These are phyloP conservation scores for Pelusios castaneus DNA, from an alignment of 2,113 vertebrate species.

Conservation along the genomic window DNA sequence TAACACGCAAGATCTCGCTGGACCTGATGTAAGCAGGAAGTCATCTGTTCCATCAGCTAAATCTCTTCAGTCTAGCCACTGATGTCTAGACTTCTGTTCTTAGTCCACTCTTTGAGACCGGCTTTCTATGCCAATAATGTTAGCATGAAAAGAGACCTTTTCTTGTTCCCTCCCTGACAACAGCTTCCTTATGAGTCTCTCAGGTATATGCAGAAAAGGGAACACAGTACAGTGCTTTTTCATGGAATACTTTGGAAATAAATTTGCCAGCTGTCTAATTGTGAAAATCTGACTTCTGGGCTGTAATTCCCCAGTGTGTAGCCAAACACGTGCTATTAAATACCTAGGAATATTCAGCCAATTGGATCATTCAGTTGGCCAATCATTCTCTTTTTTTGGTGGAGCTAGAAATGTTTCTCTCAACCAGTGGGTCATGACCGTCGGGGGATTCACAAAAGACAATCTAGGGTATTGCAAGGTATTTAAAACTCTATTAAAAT, in stretches of 20 bases:
- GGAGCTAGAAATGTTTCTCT: background rate
- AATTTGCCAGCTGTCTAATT: background rate
- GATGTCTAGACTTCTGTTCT: background rate
- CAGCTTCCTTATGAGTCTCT: rapidly evolving
- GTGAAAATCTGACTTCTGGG: background rate
- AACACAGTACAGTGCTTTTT: background rate
- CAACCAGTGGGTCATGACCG: background rate
- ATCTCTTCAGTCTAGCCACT: background rate
- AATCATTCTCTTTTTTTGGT: background rate
- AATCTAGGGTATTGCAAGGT: background rate
- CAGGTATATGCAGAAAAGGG: background rate
- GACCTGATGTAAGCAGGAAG: background rate
- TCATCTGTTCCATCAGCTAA: background rate
- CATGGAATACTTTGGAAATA: rapidly evolving
- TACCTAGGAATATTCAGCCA: background rate
- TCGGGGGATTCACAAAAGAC: background rate
- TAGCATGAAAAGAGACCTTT: background rate
- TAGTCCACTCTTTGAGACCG: background rate
- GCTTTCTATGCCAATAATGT: background rate
- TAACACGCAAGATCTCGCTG: background rate
- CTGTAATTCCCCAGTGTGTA: background rate
- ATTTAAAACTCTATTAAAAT: background rate
- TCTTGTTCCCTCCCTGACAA: rapidly evolving
- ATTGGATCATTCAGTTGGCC: background rate
- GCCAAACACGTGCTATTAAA: background rate